Percentiles rank a stretch among this genome's conserved stretches.
These are phyloP conservation scores for Halictus rubicundus DNA, from an alignment of 1,140 invertebrate species.

Conservation along the genomic window DNA sequence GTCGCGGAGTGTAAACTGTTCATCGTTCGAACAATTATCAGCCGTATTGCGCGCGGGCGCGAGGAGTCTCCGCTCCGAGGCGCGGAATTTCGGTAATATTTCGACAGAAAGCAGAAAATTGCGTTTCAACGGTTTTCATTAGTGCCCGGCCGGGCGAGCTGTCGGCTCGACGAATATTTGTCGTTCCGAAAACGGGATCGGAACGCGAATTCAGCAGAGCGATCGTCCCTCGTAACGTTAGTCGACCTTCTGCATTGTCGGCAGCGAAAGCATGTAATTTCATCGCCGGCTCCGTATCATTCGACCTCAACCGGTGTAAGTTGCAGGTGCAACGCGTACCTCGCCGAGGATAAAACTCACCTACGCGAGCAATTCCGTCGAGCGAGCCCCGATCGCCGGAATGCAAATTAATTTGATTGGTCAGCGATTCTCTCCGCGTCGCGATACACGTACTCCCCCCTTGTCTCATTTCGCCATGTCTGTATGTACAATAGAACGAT, in stretches of 20 bases:
- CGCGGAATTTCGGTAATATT: neutral
- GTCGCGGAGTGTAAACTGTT: too few relatives aligned
- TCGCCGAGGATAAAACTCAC: constrained; percentile 18
- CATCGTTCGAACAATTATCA: too few relatives aligned
- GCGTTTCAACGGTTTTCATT: too few relatives aligned
- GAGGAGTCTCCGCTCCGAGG: too few relatives aligned
- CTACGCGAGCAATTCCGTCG: constrained; percentile 30
- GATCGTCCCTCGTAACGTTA: constrained; percentile 28
- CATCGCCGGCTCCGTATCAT: constrained; percentile 36
- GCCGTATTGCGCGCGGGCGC: too few relatives aligned
- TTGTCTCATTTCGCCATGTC: too few relatives aligned
- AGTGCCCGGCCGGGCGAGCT: too few relatives aligned
- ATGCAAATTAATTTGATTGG: constrained; percentile 7
- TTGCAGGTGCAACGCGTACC: constrained; percentile 43
- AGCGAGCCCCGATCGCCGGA: neutral
- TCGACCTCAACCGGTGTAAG: constrained; percentile 30
- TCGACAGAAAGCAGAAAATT: neutral
- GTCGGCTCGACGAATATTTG: too few relatives aligned
- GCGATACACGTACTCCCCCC: neutral
- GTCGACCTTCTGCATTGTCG: constrained; percentile 48
- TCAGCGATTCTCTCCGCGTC: neutral
- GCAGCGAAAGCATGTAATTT: constrained; percentile 49
- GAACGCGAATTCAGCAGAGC: constrained; percentile 37
- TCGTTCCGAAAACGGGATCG: constrained; percentile 14
- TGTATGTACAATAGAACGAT: too few relatives aligned